Evolutionary conservation across 2,113 vertebrate species (phyloP).

Genomic region (Procavia capensis): DNA sequence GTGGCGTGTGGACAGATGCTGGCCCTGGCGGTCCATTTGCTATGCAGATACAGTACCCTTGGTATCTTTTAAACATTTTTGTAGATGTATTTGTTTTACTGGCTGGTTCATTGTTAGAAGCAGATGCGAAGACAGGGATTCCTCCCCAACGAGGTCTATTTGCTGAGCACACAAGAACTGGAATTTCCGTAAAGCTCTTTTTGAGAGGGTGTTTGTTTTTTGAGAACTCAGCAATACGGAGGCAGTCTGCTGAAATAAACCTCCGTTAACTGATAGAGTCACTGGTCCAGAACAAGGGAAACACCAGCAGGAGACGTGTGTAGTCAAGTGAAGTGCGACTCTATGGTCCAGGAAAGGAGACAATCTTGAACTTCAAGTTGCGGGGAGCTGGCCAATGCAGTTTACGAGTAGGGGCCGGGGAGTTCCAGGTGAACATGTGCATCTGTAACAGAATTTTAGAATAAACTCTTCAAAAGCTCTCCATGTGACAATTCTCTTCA

Average conservation of each 20-base stretch:
- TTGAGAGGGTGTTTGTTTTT: slow-evolving; percentile 21
- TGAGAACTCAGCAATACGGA: neutral
- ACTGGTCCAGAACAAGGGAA: slow-evolving; percentile 45
- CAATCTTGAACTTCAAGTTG: slow-evolving; percentile 39
- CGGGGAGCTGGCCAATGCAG: neutral
- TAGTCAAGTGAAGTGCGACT: slow-evolving; percentile 43
- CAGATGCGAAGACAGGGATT: slow-evolving; percentile 4
- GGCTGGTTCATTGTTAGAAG: neutral
- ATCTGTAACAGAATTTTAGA: slow-evolving; percentile 79
- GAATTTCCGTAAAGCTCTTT: slow-evolving; percentile 34
- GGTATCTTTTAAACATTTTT: neutral
- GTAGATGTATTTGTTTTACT: slow-evolving; percentile 36
- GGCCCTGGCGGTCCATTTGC: neutral
- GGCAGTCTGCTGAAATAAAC: slow-evolving; percentile 46
- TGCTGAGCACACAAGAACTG: slow-evolving; percentile 30
- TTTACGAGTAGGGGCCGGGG: slow-evolving; percentile 36
- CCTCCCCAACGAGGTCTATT: slow-evolving; percentile 28
- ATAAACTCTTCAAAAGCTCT: slow-evolving; percentile 45
- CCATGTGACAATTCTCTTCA: neutral
- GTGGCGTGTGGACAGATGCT: slow-evolving; percentile 9
- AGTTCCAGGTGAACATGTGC: slow-evolving; percentile 52
- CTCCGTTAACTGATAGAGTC: neutral
- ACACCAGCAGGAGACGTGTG: neutral
- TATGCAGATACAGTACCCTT: slow-evolving; percentile 35
- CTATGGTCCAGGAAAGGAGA: neutral